These are phyloP conservation scores for Lagria hirta DNA, from an alignment of 2,888 invertebrate genomes.

Conservation along the genomic window DNA sequence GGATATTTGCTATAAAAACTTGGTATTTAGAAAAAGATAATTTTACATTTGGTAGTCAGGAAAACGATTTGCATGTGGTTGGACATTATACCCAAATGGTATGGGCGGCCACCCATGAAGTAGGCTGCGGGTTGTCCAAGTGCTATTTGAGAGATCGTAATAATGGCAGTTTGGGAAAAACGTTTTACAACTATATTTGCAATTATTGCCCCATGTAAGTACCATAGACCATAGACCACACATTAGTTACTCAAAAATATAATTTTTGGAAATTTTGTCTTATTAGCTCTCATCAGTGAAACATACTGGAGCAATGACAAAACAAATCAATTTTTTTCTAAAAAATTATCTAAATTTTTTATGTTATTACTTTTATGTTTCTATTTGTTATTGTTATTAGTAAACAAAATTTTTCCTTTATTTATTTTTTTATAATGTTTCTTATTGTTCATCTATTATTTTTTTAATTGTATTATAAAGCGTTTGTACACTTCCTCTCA, in stretches of 20 bases:
- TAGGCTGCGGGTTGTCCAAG: conserved; percentile 74
- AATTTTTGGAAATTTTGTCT: conserved; percentile 19
- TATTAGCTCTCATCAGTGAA: no score
- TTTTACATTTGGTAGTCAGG: conserved; percentile 68
- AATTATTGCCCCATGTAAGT: conserved; percentile 83
- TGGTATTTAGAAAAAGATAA: conserved; percentile 77
- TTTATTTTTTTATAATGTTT: no score
- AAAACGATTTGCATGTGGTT: conserved; percentile 63
- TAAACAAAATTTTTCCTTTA: no score
- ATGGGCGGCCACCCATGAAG: conserved; percentile 76
- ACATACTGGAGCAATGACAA: conserved; percentile 8
- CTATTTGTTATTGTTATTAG: no score
- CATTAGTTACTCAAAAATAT: no score
- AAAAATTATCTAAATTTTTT: no score
- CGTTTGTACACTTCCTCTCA: no score
- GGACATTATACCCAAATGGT: conserved; percentile 85
- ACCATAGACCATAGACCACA: no score
- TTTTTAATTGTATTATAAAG: no score
- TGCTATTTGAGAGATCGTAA: conserved; percentile 65
- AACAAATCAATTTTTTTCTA: no score
- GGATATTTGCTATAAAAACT: conserved; percentile 77
- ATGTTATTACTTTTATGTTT: no score
- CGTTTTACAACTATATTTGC: conserved; percentile 80
- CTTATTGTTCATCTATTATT: no score
- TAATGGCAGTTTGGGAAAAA: conserved; percentile 60